These are phyloP conservation scores for Apostichopus parvimensis DNA, from an alignment of 35 echinoderm and acorn worm species.

Conservation along the genomic window DNA sequence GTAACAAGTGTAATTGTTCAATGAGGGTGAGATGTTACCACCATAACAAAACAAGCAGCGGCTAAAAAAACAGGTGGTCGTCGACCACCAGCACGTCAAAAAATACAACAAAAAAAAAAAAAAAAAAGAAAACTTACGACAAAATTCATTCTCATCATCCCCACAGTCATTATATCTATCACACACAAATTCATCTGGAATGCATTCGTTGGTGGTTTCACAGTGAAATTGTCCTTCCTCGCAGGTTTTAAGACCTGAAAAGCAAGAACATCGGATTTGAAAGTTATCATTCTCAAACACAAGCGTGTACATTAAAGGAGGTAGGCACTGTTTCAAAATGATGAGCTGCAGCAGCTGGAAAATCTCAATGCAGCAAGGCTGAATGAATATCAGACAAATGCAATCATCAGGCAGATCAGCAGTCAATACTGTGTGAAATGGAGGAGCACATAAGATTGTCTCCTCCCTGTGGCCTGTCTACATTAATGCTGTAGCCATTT, in stretches of 20 bases:
- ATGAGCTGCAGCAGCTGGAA: neutral
- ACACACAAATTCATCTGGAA: neutral
- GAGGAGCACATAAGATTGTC: no score
- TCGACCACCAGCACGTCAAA: neutral
- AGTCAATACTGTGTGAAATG: no score
- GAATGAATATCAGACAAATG: no score
- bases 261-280: no score
- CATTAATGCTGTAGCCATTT: no score
- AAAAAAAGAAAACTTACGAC: neutral
- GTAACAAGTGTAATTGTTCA: no score
- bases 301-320: no score
- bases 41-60: neutral
- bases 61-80: neutral
- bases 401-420: no score
- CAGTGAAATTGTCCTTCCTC: neutral
- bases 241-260: neutral
- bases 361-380: neutral
- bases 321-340: no score
- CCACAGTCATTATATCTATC: conserved; percentile 1
- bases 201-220: neutral
- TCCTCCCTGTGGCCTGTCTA: no score
- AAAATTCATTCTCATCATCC: neutral
- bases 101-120: neutral
- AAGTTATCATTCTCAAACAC: no score
- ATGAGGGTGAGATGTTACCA: no score